Evolutionary conservation across 2,888 invertebrate genomes (phyloP).

Genomic region (Zygothrica quintamaculata): DNA sequence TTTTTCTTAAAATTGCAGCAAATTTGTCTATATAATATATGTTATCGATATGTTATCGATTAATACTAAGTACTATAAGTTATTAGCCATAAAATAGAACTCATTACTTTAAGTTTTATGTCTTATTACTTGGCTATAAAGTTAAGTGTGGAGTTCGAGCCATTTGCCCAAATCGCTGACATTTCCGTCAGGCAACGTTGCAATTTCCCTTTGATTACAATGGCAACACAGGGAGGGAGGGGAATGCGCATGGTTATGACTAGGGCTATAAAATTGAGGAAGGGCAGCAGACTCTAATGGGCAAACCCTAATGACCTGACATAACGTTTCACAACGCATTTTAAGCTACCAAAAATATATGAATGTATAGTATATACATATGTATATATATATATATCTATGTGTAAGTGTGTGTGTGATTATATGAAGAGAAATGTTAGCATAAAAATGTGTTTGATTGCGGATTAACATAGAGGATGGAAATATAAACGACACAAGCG

Average conservation of each 20-base stretch:
- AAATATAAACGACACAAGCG: constrained; percentile 20
- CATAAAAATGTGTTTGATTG: constrained; percentile 64
- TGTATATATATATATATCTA: not conserved
- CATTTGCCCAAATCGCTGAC: constrained; percentile 63
- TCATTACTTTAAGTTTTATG: too few species aligned
- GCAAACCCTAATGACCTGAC: constrained; percentile 73
- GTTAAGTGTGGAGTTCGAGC: constrained; percentile 25
- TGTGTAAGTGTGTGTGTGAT: not conserved
- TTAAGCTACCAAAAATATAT: constrained; percentile 53
- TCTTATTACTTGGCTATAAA: constrained; percentile 15
- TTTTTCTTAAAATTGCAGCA: too few species aligned
- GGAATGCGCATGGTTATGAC: too few species aligned
- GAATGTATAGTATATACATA: constrained; percentile 10
- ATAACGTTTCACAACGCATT: constrained; percentile 78
- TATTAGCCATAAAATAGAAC: too few species aligned
- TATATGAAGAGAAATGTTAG: constrained; percentile 42
- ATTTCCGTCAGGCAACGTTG: constrained; percentile 62
- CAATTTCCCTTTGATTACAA: constrained; percentile 59
- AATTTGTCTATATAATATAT: too few species aligned
- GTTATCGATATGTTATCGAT: too few species aligned
- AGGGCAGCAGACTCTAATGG: constrained; percentile 51
- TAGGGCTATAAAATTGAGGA: too few species aligned
- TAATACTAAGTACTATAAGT: too few species aligned
- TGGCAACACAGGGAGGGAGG: constrained; percentile 19
- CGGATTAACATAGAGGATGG: constrained; percentile 60